Evolutionary conservation across 1,140 invertebrate genomes (phyloP), one percentile per base, ranked within the genome.

Genomic region (Ips typographus): DNA sequence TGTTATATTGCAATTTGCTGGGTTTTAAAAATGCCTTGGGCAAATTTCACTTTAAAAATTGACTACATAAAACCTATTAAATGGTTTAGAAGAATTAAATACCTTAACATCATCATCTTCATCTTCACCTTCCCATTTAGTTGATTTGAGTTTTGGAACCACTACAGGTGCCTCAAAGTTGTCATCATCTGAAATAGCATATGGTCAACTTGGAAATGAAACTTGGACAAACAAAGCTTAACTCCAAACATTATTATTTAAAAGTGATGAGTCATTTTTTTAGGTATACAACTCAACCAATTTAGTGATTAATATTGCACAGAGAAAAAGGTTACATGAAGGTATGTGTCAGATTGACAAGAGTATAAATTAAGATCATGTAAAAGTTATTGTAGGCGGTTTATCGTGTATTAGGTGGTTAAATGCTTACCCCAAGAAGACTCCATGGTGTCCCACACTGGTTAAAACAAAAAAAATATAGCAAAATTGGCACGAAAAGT

Each of bases 71-170:
- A 55, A n/a, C n/a, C n/a, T n/a, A n/a, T 47, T 5, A 47, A 47
- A 47, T 47, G 4, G n/a, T 5, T 5, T 8, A 39, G 4, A 58
- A 3, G 56, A 47, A 4, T 41, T 7, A 58, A 56, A 51, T 74
- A 94, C 92, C 87, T 94, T 94, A 70, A 94, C 89, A 70, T 90
- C 89, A 65, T 93, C 91, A 68, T 91, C 90, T 74, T 93, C 92
- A 79, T 95, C 93, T 80, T 95, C 92, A 62, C 92, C 93, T 80
- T 92, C 91, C 92, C 92, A 94, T 86, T 90, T 93, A 81, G 92
- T 91, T n/a, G 73, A 5, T 39, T 41, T 43, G 3, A 70, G 42
- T 39, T 53, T 55, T 53, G 62, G 56, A 60, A 70, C 47, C 7
- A 66, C 58, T 36, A 74, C 65, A n/a, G 65, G 63, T 37, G 77